Conservation (phyloP, 2,888 invertebrate genomes). For the Tetropium fuscum region DNA sequence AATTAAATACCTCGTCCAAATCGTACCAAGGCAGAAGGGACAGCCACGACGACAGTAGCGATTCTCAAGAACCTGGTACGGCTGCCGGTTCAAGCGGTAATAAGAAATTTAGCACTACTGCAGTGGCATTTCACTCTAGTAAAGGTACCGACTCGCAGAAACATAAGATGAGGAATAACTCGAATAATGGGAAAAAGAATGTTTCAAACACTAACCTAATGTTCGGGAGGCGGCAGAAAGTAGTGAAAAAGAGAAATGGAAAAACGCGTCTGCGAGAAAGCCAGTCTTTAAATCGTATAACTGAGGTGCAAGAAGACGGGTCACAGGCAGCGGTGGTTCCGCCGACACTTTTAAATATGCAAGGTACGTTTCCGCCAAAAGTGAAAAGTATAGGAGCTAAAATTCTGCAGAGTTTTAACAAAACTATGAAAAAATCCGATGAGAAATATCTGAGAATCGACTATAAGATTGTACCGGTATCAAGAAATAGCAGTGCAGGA, state of each 20-base stretch:
- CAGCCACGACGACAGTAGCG: constrained; percentile 88
- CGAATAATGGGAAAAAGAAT: constrained; percentile 18
- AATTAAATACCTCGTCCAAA: constrained; percentile 69
- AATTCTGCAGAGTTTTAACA: constrained; percentile 43
- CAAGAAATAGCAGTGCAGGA: constrained; percentile 15
- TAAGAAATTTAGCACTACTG: constrained; percentile 2
- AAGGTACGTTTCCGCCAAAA: constrained; percentile 61
- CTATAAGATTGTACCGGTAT: constrained; percentile 27
- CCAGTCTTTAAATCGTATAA: constrained; percentile 86
- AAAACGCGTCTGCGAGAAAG: constrained; percentile 81
- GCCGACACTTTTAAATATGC: constrained; percentile 57
- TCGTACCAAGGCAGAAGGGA: constrained; percentile 71
- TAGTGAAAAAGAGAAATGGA: constrained; percentile 69
- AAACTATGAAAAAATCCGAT: constrained; percentile 22
- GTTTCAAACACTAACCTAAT: constrained; percentile 56
- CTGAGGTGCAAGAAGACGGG: constrained; percentile 83
- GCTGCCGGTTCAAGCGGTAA: constrained; percentile 34
- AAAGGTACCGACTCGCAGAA: constrained; percentile 11
- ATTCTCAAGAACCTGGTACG: constrained; percentile 67
- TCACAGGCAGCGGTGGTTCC: constrained; percentile 60
- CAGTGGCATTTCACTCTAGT: constrained; percentile 5
- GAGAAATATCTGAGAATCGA: constrained; percentile 52
- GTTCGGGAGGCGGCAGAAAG: constrained; percentile 68
- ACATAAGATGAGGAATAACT: background rate
- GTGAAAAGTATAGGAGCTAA: constrained; percentile 68